Evolutionary conservation across 2,113 vertebrate genomes (phyloP).

Genomic region (Asarcornis scutulata): DNA sequence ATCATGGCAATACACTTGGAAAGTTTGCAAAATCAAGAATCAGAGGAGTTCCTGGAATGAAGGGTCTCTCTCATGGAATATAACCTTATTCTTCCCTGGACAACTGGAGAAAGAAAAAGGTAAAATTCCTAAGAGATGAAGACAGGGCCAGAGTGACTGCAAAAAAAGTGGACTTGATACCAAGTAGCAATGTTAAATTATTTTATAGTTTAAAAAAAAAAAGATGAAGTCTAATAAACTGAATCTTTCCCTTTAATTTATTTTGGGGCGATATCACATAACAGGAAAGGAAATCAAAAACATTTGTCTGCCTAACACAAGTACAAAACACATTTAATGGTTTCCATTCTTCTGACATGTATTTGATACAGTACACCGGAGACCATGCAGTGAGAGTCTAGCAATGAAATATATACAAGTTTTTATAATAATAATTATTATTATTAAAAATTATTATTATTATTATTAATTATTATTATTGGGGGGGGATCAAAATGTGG

Average conservation of each 20-base stretch:
- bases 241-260: slow-evolving; percentile 33
- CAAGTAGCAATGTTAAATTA: background rate
- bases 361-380: background rate
- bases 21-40: background rate
- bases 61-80: background rate
- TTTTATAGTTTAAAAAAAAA: slow-evolving; percentile 6
- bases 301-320: background rate
- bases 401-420: background rate
- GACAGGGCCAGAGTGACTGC: background rate
- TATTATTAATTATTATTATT: too few species aligned
- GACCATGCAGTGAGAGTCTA: background rate
- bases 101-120: background rate
- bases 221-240: slow-evolving; percentile 11
- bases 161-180: background rate
- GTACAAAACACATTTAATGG: slow-evolving; percentile 9
- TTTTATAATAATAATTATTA: too few species aligned
- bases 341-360: background rate
- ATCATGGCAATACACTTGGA: background rate
- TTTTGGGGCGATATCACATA: slow-evolving; percentile 1
- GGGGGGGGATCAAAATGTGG: background rate
- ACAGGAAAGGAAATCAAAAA: slow-evolving; percentile 54
- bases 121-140: background rate
- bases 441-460: too few species aligned
- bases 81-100: background rate
- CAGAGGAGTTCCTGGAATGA: background rate